phyloP scores from a whole-genome alignment of 2,888 invertebrate genomes.

The Phortica okadai region DNA sequence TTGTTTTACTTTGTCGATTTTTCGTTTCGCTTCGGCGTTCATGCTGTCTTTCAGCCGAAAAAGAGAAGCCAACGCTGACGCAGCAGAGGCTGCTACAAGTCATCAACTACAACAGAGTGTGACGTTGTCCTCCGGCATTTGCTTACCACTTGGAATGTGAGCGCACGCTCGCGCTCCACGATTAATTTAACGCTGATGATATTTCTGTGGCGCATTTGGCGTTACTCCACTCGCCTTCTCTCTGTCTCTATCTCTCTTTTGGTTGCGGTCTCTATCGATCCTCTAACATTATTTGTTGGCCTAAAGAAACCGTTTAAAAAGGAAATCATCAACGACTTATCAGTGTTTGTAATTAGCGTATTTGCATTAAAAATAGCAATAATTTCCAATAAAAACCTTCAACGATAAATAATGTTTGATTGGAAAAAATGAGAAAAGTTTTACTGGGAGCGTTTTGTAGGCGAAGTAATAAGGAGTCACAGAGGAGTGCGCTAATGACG shows the following conservation, averaged over 20 bases:
- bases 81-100: slow-evolving; percentile 13
- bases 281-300: neutral
- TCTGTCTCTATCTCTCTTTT: neutral
- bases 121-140: slow-evolving; percentile 10
- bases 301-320: neutral
- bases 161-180: slow-evolving; percentile 2
- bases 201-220: slow-evolving; percentile 53
- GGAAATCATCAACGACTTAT: slow-evolving; percentile 50
- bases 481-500: no score
- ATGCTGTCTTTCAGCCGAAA: neutral
- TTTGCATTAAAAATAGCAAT: slow-evolving; percentile 71
- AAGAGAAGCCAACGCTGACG: neutral
- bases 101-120: neutral
- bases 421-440: no score
- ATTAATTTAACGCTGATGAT: slow-evolving; percentile 56
- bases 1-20: slow-evolving; percentile 50
- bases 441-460: no score
- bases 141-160: neutral
- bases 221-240: neutral
- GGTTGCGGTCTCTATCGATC: neutral
- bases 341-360: slow-evolving; percentile 72
- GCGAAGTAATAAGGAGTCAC: no score
- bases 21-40: slow-evolving; percentile 21
- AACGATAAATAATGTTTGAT: neutral
- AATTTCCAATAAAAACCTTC: slow-evolving; percentile 62